A percentile compares a stretch with the other conserved stretches of the same genome.
phyloP scores from a whole-genome alignment of 1,140 invertebrate species.

The Euwallacea fornicatus region DNA sequence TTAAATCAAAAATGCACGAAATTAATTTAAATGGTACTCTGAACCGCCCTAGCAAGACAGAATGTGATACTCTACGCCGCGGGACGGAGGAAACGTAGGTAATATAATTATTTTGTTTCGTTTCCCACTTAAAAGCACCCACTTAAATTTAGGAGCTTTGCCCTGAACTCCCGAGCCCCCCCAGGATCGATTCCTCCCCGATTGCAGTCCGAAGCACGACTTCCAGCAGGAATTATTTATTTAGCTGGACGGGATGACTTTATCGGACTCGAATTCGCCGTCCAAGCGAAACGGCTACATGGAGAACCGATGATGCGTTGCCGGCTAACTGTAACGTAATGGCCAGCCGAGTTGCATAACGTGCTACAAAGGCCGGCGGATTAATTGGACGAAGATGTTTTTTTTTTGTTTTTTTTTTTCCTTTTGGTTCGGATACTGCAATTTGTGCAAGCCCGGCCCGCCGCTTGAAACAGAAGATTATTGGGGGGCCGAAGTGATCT shows the following conservation, averaged over 20 bases:
- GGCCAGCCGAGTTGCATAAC: slow-evolving; percentile 10
- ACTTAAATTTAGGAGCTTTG: too few relatives aligned
- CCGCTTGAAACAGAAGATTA: too few relatives aligned
- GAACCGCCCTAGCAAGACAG: too few relatives aligned
- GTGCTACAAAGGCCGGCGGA: not conserved
- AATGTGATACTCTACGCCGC: too few relatives aligned
- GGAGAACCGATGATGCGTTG: slow-evolving; percentile 7
- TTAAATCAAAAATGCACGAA: too few relatives aligned
- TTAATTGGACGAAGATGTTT: slow-evolving; percentile 1
- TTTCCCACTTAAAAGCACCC: too few relatives aligned
- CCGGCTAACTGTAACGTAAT: slow-evolving; percentile 8
- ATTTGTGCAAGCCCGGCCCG: not conserved
- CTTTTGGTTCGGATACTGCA: not conserved
- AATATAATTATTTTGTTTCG: too few relatives aligned
- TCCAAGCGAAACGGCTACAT: slow-evolving; percentile 6
- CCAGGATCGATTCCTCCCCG: not conserved
- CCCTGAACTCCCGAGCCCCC: too few relatives aligned
- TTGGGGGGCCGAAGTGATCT: too few relatives aligned
- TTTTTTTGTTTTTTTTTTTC: not conserved
- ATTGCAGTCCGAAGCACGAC: not conserved
- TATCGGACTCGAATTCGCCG: slow-evolving; percentile 8
- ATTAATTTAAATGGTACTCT: too few relatives aligned
- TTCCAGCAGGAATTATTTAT: not conserved
- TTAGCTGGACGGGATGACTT: not conserved
- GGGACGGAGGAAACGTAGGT: too few relatives aligned